phyloP scores from a whole-genome alignment of 2,113 vertebrate genomes.

The Microtus ochrogaster region DNA sequence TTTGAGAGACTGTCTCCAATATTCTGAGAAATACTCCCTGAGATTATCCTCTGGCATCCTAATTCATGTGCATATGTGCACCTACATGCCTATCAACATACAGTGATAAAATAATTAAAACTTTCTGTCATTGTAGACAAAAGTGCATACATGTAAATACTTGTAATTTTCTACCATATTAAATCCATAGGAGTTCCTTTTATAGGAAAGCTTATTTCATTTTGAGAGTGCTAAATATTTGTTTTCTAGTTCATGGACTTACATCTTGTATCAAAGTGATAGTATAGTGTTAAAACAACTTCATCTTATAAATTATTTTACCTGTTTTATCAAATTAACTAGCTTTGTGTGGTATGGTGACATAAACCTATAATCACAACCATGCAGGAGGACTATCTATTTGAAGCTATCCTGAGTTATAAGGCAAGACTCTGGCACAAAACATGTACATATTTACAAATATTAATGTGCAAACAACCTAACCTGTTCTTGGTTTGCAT shows the following conservation, averaged over 20 bases:
- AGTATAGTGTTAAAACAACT: neutral
- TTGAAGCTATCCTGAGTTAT: neutral
- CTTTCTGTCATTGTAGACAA: slow-evolving; percentile 24
- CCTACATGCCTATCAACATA: neutral
- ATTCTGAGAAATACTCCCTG: neutral
- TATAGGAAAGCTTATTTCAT: neutral
- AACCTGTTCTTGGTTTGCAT: neutral
- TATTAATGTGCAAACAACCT: neutral
- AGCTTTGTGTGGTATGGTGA: neutral
- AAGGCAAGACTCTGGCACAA: neutral
- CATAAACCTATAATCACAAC: neutral
- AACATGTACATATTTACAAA: neutral
- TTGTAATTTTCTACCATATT: neutral
- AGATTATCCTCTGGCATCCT: neutral
- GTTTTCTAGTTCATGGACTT: slow-evolving; percentile 39
- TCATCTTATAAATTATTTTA: slow-evolving; percentile 15
- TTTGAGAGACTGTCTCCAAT: neutral
- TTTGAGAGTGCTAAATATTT: slow-evolving; percentile 33
- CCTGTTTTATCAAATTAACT: slow-evolving; percentile 25
- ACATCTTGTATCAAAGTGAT: neutral
- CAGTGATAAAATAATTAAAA: neutral
- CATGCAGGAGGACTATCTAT: neutral
- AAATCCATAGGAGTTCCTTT: slow-evolving; percentile 18
- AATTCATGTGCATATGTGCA: neutral
- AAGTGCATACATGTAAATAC: neutral